Evolutionary conservation across 2,797 vertebrate species (phyloP).

Genomic region (Carapus acus): DNA sequence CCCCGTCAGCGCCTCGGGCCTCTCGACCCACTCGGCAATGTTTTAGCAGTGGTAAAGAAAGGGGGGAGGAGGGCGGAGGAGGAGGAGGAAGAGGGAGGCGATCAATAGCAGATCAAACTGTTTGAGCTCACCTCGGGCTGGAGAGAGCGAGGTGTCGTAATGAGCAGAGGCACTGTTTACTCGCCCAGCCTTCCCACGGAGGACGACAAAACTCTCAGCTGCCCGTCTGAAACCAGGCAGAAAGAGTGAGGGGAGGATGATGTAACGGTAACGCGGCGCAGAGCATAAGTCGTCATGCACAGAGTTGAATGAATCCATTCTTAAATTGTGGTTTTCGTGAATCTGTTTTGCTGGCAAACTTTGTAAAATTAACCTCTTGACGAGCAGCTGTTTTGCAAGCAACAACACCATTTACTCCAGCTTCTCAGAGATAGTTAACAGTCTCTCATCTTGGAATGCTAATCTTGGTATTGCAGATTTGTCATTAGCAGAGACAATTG

Average conservation of each 20-base stretch:
- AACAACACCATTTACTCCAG: too few relatives aligned
- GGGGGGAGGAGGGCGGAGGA: constrained; percentile 43
- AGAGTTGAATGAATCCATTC: too few relatives aligned
- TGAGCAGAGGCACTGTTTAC: constrained; percentile 74
- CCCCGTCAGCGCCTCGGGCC: constrained; percentile 48
- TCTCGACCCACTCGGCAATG: constrained; percentile 54
- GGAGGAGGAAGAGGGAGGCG: constrained; percentile 52
- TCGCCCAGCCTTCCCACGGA: constrained; percentile 54
- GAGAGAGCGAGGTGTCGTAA: constrained; percentile 51
- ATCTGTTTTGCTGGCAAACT: too few relatives aligned
- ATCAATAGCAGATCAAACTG: constrained; percentile 77
- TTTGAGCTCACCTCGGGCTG: constrained; percentile 66
- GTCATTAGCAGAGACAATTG: too few relatives aligned
- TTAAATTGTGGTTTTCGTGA: too few relatives aligned
- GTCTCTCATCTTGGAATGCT: too few relatives aligned
- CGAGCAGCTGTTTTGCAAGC: too few relatives aligned
- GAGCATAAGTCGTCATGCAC: too few relatives aligned
- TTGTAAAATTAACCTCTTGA: too few relatives aligned
- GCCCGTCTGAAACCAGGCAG: constrained; percentile 37
- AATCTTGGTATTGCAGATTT: too few relatives aligned
- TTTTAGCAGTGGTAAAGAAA: constrained; percentile 51
- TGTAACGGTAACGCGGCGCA: constrained; percentile 36
- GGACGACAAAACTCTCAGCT: constrained; percentile 44
- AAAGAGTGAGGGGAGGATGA: constrained; percentile 33
- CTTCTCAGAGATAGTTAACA: too few relatives aligned